Evolutionary conservation across 1,140 invertebrate species (phyloP).

Genomic region (Brachionus angularis): DNA sequence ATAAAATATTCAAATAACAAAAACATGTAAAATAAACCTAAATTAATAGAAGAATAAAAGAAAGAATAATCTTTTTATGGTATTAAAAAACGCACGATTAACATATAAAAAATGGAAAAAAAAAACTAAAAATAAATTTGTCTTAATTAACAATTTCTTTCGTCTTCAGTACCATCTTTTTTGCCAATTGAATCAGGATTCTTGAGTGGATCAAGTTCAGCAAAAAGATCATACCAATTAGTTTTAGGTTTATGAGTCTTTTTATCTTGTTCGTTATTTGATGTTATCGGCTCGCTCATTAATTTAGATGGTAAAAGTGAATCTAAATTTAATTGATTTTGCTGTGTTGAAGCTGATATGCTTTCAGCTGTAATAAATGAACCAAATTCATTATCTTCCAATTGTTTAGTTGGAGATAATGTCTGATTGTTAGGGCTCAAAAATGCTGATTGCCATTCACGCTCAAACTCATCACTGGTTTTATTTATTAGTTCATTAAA

Average conservation of each 20-base stretch:
- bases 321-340: not conserved
- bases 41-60: too few species aligned
- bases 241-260: slow-evolving; percentile 50
- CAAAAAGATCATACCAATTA: slow-evolving; percentile 83
- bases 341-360: not conserved
- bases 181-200: slow-evolving; percentile 63
- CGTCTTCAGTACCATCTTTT: not conserved
- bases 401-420: not conserved
- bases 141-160: slow-evolving; percentile 39
- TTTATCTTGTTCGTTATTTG: not conserved
- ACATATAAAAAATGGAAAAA: too few species aligned
- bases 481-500: slow-evolving; percentile 27
- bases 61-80: too few species aligned
- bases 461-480: slow-evolving; percentile 13
- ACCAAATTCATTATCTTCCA: slow-evolving; percentile 35
- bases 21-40: too few species aligned
- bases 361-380: slow-evolving; percentile 15
- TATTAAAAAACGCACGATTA: too few species aligned
- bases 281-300: not conserved
- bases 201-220: slow-evolving; percentile 82
- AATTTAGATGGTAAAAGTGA: not conserved
- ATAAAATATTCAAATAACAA: too few species aligned
- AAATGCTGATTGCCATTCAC: slow-evolving; percentile 33
- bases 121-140: too few species aligned
- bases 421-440: not conserved